These are phyloP conservation scores for Nephrotoma guestfalica DNA, from an alignment of 2,888 invertebrate species.

Conservation along the genomic window DNA sequence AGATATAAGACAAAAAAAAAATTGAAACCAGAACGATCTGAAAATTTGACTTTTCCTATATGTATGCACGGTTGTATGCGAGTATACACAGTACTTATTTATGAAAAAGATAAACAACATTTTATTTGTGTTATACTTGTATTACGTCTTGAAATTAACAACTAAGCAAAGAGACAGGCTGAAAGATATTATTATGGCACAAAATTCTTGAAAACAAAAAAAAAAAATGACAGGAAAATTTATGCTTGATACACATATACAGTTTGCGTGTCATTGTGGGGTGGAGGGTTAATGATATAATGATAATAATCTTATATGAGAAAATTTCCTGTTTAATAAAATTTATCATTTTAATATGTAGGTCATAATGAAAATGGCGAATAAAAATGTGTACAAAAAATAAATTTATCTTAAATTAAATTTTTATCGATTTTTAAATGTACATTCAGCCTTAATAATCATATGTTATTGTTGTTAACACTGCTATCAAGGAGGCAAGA, in stretches of 20 bases:
- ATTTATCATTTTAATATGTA: neutral
- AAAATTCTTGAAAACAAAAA: neutral
- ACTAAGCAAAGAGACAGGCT: neutral
- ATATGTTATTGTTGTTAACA: neutral
- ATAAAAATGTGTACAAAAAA: neutral
- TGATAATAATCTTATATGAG: neutral
- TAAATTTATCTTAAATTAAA: neutral
- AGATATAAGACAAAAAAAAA: neutral
- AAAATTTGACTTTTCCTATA: neutral
- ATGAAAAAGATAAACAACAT: neutral
- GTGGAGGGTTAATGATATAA: neutral
- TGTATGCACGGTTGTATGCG: neutral
- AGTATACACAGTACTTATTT: neutral
- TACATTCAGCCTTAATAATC: neutral
- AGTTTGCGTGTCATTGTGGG: neutral
- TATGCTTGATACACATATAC: neutral
- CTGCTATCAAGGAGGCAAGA: neutral
- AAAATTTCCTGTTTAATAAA: neutral
- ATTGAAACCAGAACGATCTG: neutral
- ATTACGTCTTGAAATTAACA: neutral
- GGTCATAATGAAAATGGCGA: neutral
- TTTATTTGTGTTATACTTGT: neutral
- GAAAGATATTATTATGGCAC: neutral
- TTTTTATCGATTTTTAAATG: neutral
- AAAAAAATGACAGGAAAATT: neutral